Evolutionary conservation across 2,113 vertebrate genomes (phyloP), one percentile per base, ranked within the genome.

Genomic region (Megaceryle maxima): DNA sequence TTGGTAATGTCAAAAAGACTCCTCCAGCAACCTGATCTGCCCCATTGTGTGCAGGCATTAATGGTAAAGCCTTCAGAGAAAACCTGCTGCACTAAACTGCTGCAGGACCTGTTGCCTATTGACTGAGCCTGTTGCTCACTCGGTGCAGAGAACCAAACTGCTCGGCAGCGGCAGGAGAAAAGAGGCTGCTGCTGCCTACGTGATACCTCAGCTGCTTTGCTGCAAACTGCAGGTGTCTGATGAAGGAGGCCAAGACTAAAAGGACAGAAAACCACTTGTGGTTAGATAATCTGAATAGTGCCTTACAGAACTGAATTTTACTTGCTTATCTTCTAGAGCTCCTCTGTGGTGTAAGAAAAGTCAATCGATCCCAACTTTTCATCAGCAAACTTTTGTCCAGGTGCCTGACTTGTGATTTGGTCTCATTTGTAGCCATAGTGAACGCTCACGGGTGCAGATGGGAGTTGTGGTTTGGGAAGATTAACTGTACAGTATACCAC

Each of bases 381-480:
- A 53, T 70, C 70, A 84, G 20, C 5, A 85, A 91, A 66, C 31
- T 48, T 51, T 64, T 72, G 22, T 28, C 28, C 33, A 29, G 85
- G 53, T 0, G 0, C 33, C 78, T 60, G 57, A 79, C 9, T 37
- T 60, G 39, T 24, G 39, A 87, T 68, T 69, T 24, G 35, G 66
- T 59, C n/a, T 76, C 57, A 1, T 68, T 87, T 64, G 33, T 25
- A 64, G 35, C 59, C 67, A 46, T 0, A 83, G 39, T 37, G 83
- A 94, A 79, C 22, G 29, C 16, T 95, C 21, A 56, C 0, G 6
- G 48, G 57, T 44, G 67, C 31, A 94, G 79, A 44, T 86, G 75
- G 67, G 94, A 80, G 59, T 13, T 83, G 90, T 55, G 59, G 53
- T 51, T 89, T 68, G 53, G 55, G 68, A 73, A 82, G 66, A 88